Percentiles rank a stretch among this genome's conserved stretches.
Evolutionary conservation across 2,888 invertebrate species (phyloP).

Genomic region (Vesta saturnalis): DNA sequence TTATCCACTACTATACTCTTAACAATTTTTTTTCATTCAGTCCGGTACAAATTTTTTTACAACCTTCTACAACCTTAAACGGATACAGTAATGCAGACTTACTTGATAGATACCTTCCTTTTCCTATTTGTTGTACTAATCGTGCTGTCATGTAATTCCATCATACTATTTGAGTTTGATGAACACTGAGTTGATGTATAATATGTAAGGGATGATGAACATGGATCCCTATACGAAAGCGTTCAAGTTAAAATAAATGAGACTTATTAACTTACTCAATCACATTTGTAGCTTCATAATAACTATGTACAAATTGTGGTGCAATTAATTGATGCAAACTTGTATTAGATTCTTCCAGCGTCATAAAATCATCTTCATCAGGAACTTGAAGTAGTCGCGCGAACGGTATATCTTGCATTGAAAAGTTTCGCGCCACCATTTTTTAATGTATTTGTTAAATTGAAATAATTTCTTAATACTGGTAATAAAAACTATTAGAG

Average conservation of each 20-base stretch:
- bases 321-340: conserved; percentile 50
- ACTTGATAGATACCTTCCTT: conserved; percentile 65
- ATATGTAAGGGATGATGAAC: conserved; percentile 52
- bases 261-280: conserved; percentile 59
- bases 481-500: conserved; percentile 15
- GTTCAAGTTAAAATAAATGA: conserved; percentile 10
- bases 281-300: conserved; percentile 58
- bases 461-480: no score
- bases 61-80: no score
- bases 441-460: conserved; percentile 2
- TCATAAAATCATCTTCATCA: conserved; percentile 59
- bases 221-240: conserved; percentile 54
- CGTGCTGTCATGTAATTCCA: conserved; percentile 56
- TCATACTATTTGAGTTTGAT: conserved; percentile 47
- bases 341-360: conserved; percentile 61
- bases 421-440: conserved; percentile 61
- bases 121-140: conserved; percentile 57
- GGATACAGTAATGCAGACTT: conserved; percentile 50
- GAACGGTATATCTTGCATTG: conserved; percentile 60
- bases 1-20: background rate
- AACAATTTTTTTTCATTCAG: background rate
- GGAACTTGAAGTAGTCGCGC: conserved; percentile 60
- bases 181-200: conserved; percentile 48
- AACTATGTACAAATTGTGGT: conserved; percentile 55
- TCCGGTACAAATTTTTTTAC: no score